phyloP scores from a whole-genome alignment of 1,140 invertebrate species.

The Lethocerus indicus region DNA sequence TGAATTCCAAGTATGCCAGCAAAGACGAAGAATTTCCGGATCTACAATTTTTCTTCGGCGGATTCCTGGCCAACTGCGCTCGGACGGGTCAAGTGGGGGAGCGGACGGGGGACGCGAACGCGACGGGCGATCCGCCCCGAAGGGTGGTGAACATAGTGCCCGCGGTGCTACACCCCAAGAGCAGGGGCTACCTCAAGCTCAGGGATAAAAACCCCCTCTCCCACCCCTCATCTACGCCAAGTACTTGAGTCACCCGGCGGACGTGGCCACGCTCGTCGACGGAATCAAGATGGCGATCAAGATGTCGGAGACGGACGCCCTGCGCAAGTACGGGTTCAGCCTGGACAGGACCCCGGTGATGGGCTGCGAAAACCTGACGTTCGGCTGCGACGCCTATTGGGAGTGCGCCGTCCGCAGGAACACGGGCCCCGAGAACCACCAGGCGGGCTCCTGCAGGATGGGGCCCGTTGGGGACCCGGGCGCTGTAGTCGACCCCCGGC shows the following conservation, averaged over 20 bases:
- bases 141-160: slow-evolving; percentile 43
- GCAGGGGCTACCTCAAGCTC: slow-evolving; percentile 55
- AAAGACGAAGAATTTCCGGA: slow-evolving; percentile 60
- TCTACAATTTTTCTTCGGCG: slow-evolving; percentile 70
- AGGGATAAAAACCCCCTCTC: slow-evolving; percentile 56
- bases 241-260: slow-evolving; percentile 58
- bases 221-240: slow-evolving; percentile 72
- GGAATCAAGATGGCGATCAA: slow-evolving; percentile 52
- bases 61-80: slow-evolving; percentile 64
- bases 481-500: slow-evolving; percentile 51
- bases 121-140: slow-evolving; percentile 19
- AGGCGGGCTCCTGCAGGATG: slow-evolving; percentile 69
- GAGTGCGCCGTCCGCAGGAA: slow-evolving; percentile 55
- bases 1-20: slow-evolving; percentile 64
- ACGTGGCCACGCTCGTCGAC: slow-evolving; percentile 53
- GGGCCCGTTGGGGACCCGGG: slow-evolving; percentile 42
- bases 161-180: slow-evolving; percentile 59
- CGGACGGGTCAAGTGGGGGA: slow-evolving; percentile 67
- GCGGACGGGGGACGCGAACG: slow-evolving; percentile 26
- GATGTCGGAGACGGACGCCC: slow-evolving; percentile 43
- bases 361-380: slow-evolving; percentile 51
- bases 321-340: slow-evolving; percentile 50
- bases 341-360: slow-evolving; percentile 48
- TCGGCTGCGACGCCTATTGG: slow-evolving; percentile 64
- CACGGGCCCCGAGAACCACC: slow-evolving; percentile 70